Evolutionary conservation across 2,888 invertebrate genomes (phyloP).

Genomic region (Ophion ellenae): DNA sequence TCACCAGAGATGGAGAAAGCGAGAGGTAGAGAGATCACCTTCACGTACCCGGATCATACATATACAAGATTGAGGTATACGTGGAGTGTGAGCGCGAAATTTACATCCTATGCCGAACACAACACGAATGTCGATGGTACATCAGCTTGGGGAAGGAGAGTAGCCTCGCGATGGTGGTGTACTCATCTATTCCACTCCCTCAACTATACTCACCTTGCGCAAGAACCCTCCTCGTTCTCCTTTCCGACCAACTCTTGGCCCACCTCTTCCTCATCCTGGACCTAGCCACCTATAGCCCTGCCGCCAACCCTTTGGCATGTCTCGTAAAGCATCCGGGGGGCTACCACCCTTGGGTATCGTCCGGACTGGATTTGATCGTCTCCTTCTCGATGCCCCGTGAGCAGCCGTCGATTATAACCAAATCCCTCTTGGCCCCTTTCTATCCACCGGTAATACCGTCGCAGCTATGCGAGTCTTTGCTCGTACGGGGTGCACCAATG

Average conservation of each 20-base stretch:
- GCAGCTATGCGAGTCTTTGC: neutral
- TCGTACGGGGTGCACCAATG: neutral
- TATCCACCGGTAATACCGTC: conserved; percentile 54
- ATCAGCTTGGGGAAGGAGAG: conserved; percentile 65
- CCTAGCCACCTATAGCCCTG: conserved; percentile 8
- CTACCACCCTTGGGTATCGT: conserved; percentile 52
- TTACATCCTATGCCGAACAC: conserved; percentile 77
- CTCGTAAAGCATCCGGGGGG: conserved; percentile 53
- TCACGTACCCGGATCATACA: neutral
- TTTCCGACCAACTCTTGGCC: conserved; percentile 54
- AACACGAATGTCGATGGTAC: conserved; percentile 70
- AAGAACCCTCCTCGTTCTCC: conserved; percentile 66
- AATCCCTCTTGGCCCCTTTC: conserved; percentile 74
- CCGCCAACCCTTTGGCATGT: conserved; percentile 33
- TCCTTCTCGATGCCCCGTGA: conserved; percentile 67
- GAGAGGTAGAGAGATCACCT: conserved; percentile 8
- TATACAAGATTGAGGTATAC: conserved; percentile 24
- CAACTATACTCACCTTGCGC: conserved; percentile 66
- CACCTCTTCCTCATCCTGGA: conserved; percentile 50
- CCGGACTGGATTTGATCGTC: conserved; percentile 26
- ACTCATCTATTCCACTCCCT: conserved; percentile 66
- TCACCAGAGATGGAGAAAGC: neutral
- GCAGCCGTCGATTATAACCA: conserved; percentile 81
- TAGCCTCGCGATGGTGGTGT: conserved; percentile 69
- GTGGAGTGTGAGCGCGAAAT: conserved; percentile 77